Percentiles rank a stretch among this genome's conserved stretches.
Conservation (phyloP, 2,113 vertebrate genomes). For the Platycercus adscitus region DNA sequence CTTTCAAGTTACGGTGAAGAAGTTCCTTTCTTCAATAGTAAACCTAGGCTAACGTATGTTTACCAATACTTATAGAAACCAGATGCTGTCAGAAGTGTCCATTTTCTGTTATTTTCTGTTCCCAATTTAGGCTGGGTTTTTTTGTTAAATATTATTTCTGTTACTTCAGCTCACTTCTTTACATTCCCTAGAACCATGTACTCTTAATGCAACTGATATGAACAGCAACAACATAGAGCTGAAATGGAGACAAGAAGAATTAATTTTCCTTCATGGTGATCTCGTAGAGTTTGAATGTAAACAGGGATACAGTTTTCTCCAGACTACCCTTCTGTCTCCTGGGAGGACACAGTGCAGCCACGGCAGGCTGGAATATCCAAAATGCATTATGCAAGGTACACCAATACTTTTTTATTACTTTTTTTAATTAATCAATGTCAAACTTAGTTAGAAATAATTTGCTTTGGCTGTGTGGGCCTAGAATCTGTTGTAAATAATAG, state of each 20-base stretch:
- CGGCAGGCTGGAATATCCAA: slow-evolving; percentile 71
- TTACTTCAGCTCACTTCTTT: neutral
- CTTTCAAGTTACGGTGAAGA: neutral
- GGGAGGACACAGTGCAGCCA: slow-evolving; percentile 68
- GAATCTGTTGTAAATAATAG: neutral
- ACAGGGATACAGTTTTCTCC: slow-evolving; percentile 62
- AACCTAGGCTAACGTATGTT: neutral
- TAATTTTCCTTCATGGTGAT: slow-evolving; percentile 75
- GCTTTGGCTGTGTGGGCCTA: neutral
- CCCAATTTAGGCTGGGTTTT: neutral
- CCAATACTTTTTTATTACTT: neutral
- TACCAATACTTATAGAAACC: neutral
- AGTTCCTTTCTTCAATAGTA: neutral
- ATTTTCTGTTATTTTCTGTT: neutral
- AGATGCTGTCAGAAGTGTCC: neutral
- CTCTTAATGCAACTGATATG: slow-evolving; percentile 36
- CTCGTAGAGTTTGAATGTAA: slow-evolving; percentile 79
- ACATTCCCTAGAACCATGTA: slow-evolving; percentile 72
- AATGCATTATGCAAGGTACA: slow-evolving; percentile 75
- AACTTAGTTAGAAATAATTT: neutral
- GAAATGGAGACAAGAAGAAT: slow-evolving; percentile 74
- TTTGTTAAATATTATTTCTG: neutral
- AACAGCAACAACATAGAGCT: slow-evolving; percentile 66
- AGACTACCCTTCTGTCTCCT: neutral
- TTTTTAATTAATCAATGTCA: neutral